Conservation (phyloP, 2,888 invertebrate species). For the Mesorhabditis belari region DNA sequence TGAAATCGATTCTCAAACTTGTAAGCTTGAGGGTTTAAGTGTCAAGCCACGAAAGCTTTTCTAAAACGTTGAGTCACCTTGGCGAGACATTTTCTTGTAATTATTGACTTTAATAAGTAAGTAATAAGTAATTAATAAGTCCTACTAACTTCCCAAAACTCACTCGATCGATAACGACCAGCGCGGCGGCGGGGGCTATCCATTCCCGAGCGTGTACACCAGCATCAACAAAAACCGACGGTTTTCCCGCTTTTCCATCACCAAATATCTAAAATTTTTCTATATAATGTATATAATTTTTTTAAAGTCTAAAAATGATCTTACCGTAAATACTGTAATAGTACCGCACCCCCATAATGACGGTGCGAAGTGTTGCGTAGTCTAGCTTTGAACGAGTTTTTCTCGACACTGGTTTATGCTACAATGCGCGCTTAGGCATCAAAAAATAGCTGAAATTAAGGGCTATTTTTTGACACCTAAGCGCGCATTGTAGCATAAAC, state of each 20-base stretch:
- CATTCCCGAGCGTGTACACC: conserved; percentile 50
- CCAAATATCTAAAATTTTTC: neutral
- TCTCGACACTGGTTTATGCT: no score
- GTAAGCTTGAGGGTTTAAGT: neutral
- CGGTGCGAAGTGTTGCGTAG: no score
- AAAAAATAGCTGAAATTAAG: no score
- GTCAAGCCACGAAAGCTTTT: neutral
- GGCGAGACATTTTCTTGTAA: neutral
- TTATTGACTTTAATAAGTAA: no score
- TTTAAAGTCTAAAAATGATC: no score
- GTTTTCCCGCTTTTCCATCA: conserved; percentile 17
- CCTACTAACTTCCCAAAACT: neutral
- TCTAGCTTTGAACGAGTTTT: no score
- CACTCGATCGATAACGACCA: conserved; percentile 42
- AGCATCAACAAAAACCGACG: conserved; percentile 47
- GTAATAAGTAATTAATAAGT: no score
- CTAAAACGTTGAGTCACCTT: neutral
- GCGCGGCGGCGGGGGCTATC: conserved; percentile 47
- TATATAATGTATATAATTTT: neutral
- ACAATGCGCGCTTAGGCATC: no score
- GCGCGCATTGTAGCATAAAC: no score
- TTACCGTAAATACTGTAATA: no score
- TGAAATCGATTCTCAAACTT: neutral
- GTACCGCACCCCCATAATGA: no score
- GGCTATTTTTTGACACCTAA: neutral